phyloP scores from a whole-genome alignment of 2,888 invertebrate genomes.

The Pherbina coryleti region DNA sequence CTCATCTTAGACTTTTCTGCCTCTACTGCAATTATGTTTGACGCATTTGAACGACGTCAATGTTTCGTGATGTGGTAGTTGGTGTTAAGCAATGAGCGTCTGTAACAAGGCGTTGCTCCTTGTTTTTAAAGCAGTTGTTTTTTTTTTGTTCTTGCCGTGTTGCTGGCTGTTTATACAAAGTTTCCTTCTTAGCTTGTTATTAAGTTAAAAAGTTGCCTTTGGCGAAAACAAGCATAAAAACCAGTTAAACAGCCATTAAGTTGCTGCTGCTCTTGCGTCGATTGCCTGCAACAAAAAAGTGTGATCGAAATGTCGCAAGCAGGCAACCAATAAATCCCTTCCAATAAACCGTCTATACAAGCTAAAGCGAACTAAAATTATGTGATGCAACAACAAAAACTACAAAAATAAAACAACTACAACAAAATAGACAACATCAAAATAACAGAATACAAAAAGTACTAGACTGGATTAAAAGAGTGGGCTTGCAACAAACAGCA shows the following conservation, averaged over 20 bases:
- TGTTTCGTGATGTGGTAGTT: too few relatives aligned
- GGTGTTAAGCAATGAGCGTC: too few relatives aligned
- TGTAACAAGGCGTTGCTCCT: background rate
- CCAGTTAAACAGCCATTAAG: conserved; percentile 6
- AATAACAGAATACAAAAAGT: background rate
- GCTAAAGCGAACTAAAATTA: background rate
- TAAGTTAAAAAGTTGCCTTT: conserved; percentile 3
- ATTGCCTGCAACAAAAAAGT: background rate
- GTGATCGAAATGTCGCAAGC: background rate
- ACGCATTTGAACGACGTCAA: too few relatives aligned
- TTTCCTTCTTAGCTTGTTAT: background rate
- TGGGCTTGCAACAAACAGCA: too few relatives aligned
- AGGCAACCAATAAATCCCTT: background rate
- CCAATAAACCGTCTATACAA: background rate
- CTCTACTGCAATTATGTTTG: too few relatives aligned
- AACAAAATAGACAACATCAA: background rate
- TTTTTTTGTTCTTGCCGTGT: background rate
- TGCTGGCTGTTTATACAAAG: background rate
- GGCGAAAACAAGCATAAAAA: background rate
- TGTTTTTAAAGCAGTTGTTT: background rate
- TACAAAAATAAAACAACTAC: background rate
- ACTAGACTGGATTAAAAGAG: background rate
- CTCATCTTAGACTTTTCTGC: background rate
- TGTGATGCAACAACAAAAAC: background rate
- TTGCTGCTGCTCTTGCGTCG: background rate